These are phyloP conservation scores for Characodon lateralis DNA, from an alignment of 2,797 vertebrate genomes.

Conservation along the genomic window DNA sequence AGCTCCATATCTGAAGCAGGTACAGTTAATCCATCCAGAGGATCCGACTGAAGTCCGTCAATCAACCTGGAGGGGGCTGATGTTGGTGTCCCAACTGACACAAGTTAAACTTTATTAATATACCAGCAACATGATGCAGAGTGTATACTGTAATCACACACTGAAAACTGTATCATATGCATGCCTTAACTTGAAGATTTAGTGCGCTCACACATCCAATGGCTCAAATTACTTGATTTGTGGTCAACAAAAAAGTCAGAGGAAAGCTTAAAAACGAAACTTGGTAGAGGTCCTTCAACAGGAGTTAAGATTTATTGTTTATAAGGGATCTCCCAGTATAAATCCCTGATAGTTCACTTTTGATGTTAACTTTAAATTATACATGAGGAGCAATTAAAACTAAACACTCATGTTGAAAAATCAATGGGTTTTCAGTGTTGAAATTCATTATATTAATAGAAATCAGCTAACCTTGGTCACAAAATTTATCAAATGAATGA, in stretches of 20 bases:
- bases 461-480: not conserved
- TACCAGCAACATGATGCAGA: not conserved
- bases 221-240: not conserved
- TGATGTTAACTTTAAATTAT: no score
- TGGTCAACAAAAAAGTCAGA: not conserved
- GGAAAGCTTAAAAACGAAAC: not conserved
- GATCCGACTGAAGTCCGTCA: constrained; percentile 82
- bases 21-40: constrained; percentile 82
- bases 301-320: not conserved
- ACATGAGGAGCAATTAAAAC: no score
- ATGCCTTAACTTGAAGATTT: not conserved
- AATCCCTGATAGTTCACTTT: no score
- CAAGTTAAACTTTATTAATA: not conserved
- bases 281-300: not conserved
- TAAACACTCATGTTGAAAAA: no score
- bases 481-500: not conserved
- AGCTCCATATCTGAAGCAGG: constrained; percentile 86
- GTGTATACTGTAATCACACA: no score
- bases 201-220: no score
- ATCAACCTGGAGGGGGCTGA: constrained; percentile 79
- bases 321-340: no score
- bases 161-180: no score
- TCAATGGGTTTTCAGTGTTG: not conserved
- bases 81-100: constrained; percentile 72
- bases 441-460: not conserved